Evolutionary conservation across 2,113 vertebrate genomes (phyloP).

Genomic region (Gambusia holbrooki): DNA sequence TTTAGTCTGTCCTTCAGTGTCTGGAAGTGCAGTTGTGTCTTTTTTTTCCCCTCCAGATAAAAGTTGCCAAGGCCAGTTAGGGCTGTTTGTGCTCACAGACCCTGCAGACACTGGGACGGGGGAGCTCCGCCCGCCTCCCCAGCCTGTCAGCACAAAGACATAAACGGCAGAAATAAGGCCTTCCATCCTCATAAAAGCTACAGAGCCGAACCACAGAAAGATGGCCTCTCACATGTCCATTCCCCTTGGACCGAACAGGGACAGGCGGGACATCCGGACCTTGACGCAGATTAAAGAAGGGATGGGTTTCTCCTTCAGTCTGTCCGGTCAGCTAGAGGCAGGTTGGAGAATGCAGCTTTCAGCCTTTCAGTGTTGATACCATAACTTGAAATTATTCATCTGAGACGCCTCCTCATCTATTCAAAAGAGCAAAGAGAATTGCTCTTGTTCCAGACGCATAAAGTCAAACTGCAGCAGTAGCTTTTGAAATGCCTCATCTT

Average conservation of each 20-base stretch:
- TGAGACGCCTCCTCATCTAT: background rate
- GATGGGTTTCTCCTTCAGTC: background rate
- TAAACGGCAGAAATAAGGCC: background rate
- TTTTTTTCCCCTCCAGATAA: constrained; percentile 74
- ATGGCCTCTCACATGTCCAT: background rate
- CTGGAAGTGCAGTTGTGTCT: constrained; percentile 68
- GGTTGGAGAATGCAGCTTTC: background rate
- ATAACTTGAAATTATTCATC: background rate
- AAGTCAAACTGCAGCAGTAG: constrained; percentile 61
- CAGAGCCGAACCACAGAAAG: background rate
- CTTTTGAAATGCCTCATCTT: constrained; percentile 30
- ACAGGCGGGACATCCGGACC: constrained; percentile 20
- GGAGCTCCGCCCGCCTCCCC: constrained; percentile 60
- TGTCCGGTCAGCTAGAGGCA: background rate
- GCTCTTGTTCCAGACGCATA: constrained; percentile 21
- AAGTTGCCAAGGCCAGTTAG: constrained; percentile 72
- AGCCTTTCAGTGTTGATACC: background rate
- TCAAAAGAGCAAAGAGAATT: background rate
- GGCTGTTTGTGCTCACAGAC: constrained; percentile 67
- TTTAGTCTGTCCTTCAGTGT: constrained; percentile 76
- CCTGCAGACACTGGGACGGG: constrained; percentile 59
- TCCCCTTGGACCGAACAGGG: constrained; percentile 36
- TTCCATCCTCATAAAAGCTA: background rate
- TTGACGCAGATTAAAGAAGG: background rate
- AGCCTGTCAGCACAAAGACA: constrained; percentile 53